Conservation (phyloP, 2,797 vertebrate species). For the Hephaestus fuliginosus region DNA sequence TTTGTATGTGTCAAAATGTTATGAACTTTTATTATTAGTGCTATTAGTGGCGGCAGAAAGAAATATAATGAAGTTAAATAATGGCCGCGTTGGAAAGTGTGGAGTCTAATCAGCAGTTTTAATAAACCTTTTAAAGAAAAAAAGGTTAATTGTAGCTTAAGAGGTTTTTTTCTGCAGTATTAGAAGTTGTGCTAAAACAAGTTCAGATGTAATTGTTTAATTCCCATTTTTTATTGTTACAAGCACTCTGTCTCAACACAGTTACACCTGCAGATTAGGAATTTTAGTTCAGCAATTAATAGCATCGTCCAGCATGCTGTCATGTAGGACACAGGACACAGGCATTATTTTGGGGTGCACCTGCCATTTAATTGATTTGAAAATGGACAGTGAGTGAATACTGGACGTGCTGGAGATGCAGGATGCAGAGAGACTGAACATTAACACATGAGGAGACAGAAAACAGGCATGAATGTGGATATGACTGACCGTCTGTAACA, state of each 20-base stretch:
- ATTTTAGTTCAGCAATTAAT: not conserved
- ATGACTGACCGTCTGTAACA: not conserved
- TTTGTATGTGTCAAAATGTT: constrained; percentile 24
- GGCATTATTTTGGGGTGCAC: not conserved
- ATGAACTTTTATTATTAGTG: not conserved
- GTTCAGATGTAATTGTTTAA: not conserved
- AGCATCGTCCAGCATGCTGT: not conserved
- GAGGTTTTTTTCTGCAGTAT: not conserved
- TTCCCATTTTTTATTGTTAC: not conserved
- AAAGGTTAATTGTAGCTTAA: not conserved
- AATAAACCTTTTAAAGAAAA: not conserved
- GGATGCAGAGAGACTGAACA: not conserved
- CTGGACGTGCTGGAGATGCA: not conserved
- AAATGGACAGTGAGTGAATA: not conserved
- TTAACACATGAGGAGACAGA: not conserved
- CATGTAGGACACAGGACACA: not conserved
- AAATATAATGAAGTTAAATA: not conserved
- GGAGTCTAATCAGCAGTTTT: not conserved
- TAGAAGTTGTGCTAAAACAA: not conserved
- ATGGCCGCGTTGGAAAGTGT: not conserved
- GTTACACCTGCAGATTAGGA: not conserved
- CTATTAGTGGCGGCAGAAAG: not conserved
- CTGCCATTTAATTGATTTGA: not conserved
- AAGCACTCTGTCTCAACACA: not conserved
- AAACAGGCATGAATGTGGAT: not conserved